phyloP scores from a whole-genome alignment of 1,140 invertebrate species.

The Brachionus calyciflorus region DNA sequence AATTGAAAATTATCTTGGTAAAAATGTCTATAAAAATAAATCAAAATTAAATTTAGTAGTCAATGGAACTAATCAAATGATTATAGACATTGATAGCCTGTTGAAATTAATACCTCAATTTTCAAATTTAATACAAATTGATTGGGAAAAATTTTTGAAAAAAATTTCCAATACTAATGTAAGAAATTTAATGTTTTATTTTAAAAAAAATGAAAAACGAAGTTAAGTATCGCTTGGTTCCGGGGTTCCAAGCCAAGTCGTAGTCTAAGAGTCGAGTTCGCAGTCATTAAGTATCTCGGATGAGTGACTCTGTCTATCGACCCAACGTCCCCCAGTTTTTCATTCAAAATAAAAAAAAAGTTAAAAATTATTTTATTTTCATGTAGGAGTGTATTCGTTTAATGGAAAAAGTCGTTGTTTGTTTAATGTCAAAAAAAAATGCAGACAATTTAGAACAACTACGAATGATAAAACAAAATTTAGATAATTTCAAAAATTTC shows the following conservation, averaged over 20 bases:
- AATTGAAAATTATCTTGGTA: background rate
- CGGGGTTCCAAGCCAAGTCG: too few species aligned
- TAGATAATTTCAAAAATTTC: background rate
- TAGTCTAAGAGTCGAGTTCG: too few species aligned
- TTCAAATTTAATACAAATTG: background rate
- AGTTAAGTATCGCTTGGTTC: too few species aligned
- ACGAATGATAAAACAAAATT: background rate
- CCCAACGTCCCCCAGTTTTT: too few species aligned
- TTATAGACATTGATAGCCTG: background rate
- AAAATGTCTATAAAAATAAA: background rate
- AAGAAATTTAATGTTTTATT: too few species aligned
- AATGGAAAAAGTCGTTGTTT: slow-evolving; percentile 2
- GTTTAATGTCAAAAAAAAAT: background rate
- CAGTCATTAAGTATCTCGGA: too few species aligned
- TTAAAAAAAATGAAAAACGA: too few species aligned
- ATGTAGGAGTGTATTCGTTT: background rate
- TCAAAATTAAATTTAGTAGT: background rate
- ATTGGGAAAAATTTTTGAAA: background rate
- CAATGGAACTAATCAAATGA: slow-evolving; percentile 10
- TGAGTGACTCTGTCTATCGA: too few species aligned
- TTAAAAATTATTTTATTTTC: background rate
- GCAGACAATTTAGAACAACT: background rate
- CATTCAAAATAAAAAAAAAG: background rate
- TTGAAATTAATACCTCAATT: background rate
- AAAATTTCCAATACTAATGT: background rate